Evolutionary conservation across 2,797 vertebrate genomes (phyloP).

Genomic region (Pseudochromis fuscus): DNA sequence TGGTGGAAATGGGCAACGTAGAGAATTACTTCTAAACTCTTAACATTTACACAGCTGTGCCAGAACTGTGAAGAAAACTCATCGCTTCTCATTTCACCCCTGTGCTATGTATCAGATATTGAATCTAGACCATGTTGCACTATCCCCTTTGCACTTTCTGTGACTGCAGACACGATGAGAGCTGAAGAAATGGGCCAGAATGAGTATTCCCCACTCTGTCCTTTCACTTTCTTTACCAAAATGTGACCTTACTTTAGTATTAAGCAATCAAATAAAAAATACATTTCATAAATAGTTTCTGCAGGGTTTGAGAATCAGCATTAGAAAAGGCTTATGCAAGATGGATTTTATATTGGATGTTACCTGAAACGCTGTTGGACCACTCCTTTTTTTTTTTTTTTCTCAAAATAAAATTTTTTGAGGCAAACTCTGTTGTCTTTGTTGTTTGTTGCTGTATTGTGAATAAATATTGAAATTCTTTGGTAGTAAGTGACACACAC

Average conservation of each 20-base stretch:
- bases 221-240: too few species aligned
- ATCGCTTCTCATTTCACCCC: neutral
- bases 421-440: conserved; percentile 1
- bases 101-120: neutral
- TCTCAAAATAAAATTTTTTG: conserved; percentile 39
- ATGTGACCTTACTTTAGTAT: too few species aligned
- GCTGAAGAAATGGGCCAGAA: too few species aligned
- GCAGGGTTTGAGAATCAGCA: neutral
- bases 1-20: conserved; percentile 95
- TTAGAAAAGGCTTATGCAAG: too few species aligned
- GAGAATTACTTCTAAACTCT: conserved; percentile 86
- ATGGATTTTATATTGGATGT: neutral
- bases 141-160: neutral
- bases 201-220: too few species aligned
- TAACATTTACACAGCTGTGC: neutral
- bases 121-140: neutral
- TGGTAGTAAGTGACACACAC: neutral
- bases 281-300: neutral
- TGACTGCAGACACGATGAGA: rapidly evolving
- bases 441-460: neutral
- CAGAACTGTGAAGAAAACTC: conserved; percentile 1
- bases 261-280: too few species aligned
- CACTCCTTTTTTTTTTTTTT: neutral
- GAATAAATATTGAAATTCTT: neutral
- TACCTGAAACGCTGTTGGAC: neutral